These are phyloP conservation scores for Trachelus troglodyta DNA, from an alignment of 2,888 invertebrate genomes.

Conservation along the genomic window DNA sequence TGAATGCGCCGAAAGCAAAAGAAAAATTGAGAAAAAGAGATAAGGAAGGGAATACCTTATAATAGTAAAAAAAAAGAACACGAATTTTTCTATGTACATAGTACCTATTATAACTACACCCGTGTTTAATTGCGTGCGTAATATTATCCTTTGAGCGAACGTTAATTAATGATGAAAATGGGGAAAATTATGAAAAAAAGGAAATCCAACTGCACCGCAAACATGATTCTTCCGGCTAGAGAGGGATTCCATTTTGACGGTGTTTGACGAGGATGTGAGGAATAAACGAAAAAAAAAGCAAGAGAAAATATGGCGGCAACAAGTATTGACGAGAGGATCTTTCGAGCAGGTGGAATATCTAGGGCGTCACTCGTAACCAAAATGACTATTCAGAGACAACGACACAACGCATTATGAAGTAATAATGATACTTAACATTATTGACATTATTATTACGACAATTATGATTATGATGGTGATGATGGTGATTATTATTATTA, in stretches of 20 bases:
- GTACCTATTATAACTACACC: slow-evolving; percentile 5
- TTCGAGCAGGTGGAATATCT: neutral
- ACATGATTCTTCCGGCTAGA: neutral
- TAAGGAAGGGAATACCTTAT: neutral
- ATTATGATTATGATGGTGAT: slow-evolving; percentile 28
- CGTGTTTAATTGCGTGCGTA: slow-evolving; percentile 4
- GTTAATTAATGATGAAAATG: slow-evolving; percentile 14
- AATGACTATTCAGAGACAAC: slow-evolving; percentile 65
- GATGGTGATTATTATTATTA: slow-evolving; percentile 22
- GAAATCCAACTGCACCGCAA: neutral
- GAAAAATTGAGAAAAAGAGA: neutral
- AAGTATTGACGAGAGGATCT: neutral
- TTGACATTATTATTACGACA: slow-evolving; percentile 43
- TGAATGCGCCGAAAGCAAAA: slow-evolving; percentile 2
- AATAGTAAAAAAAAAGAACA: neutral
- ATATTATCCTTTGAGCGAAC: slow-evolving; percentile 13
- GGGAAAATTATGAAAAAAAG: neutral
- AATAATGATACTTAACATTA: slow-evolving; percentile 54
- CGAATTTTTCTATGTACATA: slow-evolving; percentile 9
- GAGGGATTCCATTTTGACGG: neutral
- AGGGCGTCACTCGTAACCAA: slow-evolving; percentile 4
- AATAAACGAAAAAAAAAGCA: neutral
- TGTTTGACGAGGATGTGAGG: neutral
- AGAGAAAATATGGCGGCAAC: neutral
- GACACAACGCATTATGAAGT: slow-evolving; percentile 66